Base-by-base conservation (phyloP, 2,797 vertebrate genomes). In the Silurus lanzhouensis region DNA sequence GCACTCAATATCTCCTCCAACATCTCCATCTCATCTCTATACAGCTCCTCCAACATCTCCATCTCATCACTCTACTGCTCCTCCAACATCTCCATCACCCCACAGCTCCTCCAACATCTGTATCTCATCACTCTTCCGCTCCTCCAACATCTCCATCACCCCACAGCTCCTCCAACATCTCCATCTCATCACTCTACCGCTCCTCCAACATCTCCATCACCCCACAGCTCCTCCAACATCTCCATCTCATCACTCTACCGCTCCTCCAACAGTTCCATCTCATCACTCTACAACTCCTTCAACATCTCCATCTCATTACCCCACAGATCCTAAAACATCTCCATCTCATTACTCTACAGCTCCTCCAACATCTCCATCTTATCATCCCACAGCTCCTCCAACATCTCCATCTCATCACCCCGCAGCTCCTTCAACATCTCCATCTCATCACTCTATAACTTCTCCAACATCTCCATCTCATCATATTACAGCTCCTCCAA, bases 91-190 rank as follows among this genome's bases (percentile, higher is more conserved):
- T 55, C 52, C 72, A 75, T 13, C 44, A 72, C 71, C 14, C 72
- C 55, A 4, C n/a, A 25, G 0, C 5, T 8, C 6, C 71, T 15
- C 48, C 6, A 74, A 52, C 71, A 74, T 74, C 48, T 74, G 12
- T 48, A 74, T 12, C 48, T 14, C 70, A 22, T 5, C 20, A n/a
- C n/a, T 25, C 13, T 25, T 5, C 48, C 15, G 0, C 13, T 25
- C n/a, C n/a, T 55, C 46, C 13, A 55, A 25, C 72, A 75, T 55
- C 72, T 75, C 48, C 72, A 75, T 17, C n/a, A 52, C 72, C 55
- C 22, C 17, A 0, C n/a, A 25, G 0, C n/a, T 10, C 48, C 72
- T 25, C 4, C n/a, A 57, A 15, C 72, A 55, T 75, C 72, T 55
- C 7, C 72, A 75, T 22, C 48, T 75, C 48, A 52, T 8, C 22